These are phyloP conservation scores for Pygoscelis antarcticus DNA, from an alignment of 2,113 vertebrate species.

Conservation along the genomic window DNA sequence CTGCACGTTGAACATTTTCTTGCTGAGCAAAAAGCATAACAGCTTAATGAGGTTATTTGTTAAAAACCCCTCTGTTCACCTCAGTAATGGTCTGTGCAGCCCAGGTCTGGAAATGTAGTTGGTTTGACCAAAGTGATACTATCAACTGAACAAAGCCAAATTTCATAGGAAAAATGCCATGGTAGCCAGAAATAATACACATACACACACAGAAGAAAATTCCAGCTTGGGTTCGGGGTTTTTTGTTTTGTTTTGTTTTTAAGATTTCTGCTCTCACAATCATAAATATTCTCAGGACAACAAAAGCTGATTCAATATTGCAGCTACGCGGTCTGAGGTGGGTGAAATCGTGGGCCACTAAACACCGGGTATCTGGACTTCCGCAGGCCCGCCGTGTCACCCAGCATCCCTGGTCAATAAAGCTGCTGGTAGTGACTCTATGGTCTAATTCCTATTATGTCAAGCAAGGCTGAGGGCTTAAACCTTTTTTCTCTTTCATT, in stretches of 20 bases:
- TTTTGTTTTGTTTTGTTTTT: neutral
- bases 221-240: neutral
- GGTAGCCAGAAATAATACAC: slow-evolving; percentile 37
- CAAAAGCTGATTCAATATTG: neutral
- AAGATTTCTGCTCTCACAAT: neutral
- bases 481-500: neutral
- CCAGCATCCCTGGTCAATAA: neutral
- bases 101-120: slow-evolving; percentile 64
- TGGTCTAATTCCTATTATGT: neutral
- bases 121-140: slow-evolving; percentile 29
- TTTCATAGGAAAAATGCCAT: slow-evolving; percentile 35
- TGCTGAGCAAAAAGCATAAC: neutral
- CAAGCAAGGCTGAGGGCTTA: neutral
- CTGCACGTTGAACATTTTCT: neutral
- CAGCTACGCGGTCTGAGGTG: fast-evolving
- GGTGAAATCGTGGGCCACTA: neutral
- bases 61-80: neutral
- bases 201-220: neutral
- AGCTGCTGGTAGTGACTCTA: neutral
- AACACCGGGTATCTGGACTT: neutral
- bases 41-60: slow-evolving; percentile 15
- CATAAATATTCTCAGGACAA: neutral
- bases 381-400: neutral
- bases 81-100: neutral
- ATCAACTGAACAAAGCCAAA: slow-evolving; percentile 47